These are phyloP conservation scores for Pomacea canaliculata DNA, from an alignment of 2,888 invertebrate species.

Conservation along the genomic window DNA sequence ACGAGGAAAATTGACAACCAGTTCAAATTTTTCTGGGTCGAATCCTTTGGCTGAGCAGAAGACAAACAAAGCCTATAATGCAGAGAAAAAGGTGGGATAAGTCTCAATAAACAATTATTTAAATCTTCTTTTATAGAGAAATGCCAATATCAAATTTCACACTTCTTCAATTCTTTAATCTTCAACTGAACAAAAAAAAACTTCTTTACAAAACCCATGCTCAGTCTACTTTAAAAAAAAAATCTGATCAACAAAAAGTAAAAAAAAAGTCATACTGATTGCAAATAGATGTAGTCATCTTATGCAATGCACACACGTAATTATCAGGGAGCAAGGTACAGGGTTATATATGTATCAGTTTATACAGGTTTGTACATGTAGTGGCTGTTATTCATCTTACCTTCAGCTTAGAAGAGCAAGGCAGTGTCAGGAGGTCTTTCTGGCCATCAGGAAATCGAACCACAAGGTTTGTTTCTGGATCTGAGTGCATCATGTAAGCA, in stretches of 20 bases:
- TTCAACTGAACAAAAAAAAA: no score
- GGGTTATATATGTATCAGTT: no score
- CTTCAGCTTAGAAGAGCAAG: conserved; percentile 69
- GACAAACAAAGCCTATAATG: conserved; percentile 66
- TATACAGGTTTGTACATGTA: no score
- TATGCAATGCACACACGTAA: no score
- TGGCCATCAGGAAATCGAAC: conserved; percentile 71
- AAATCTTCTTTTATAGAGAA: not conserved
- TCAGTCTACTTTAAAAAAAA: no score
- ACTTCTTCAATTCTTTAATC: no score
- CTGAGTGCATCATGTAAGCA: conserved; percentile 39
- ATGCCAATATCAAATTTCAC: not conserved
- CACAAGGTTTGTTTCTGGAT: conserved; percentile 67
- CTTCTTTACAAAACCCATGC: no score
- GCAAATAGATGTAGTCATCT: no score
- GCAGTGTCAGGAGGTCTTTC: conserved; percentile 67
- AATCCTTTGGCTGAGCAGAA: conserved; percentile 69
- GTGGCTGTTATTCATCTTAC: conserved; percentile 40
- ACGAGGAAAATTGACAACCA: conserved; percentile 71
- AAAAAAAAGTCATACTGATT: no score
- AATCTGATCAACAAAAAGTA: no score
- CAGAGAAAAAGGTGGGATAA: conserved; percentile 15
- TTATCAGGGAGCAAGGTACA: no score
- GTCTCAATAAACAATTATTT: not conserved
- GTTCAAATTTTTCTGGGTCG: conserved; percentile 68